These are phyloP conservation scores for Strigamia transsilvanica DNA, from an alignment of 2,888 invertebrate species.

Conservation along the genomic window DNA sequence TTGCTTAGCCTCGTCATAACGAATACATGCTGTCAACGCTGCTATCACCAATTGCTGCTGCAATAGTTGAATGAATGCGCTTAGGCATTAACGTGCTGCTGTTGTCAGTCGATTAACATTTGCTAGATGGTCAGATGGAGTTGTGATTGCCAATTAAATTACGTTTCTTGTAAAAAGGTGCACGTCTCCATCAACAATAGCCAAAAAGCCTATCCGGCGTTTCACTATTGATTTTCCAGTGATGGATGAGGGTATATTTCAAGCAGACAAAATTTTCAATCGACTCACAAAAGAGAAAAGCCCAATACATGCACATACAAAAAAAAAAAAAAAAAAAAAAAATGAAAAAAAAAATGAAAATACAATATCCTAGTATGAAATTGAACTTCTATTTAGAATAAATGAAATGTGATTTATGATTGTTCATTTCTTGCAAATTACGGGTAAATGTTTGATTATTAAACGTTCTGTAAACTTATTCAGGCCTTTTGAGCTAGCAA, in stretches of 20 bases:
- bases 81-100: neutral
- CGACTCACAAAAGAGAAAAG: slow-evolving; percentile 36
- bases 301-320: slow-evolving; percentile 10
- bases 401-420: neutral
- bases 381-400: neutral
- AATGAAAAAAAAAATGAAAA: too few species aligned
- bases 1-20: neutral
- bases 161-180: neutral
- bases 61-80: neutral
- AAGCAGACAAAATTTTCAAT: slow-evolving; percentile 44
- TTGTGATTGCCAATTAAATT: neutral
- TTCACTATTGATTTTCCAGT: slow-evolving; percentile 36
- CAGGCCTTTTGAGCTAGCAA: too few species aligned
- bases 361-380: neutral
- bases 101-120: neutral
- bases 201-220: slow-evolving; percentile 21
- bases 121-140: neutral
- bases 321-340: neutral
- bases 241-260: slow-evolving; percentile 41
- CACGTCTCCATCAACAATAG: slow-evolving; percentile 31
- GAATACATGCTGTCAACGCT: neutral
- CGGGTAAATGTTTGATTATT: neutral
- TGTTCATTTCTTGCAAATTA: neutral
- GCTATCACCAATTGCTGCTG: neutral
- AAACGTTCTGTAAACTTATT: too few species aligned